Percentiles rank a stretch among this genome's conserved stretches.
Evolutionary conservation across 1,140 invertebrate genomes (phyloP).

Genomic region (Callitettix versicolor): DNA sequence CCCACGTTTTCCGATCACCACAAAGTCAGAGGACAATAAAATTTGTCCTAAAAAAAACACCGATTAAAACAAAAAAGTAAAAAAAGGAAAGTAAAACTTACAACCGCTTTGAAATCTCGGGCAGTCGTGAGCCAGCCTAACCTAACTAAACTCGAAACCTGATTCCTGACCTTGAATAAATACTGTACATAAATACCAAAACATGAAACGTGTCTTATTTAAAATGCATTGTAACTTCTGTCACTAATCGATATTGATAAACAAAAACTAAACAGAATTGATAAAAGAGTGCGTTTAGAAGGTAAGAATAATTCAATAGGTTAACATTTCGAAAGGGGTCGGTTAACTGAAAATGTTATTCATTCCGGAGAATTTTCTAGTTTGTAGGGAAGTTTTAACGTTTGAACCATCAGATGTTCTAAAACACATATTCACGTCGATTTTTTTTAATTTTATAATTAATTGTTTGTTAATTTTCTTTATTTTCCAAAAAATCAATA

Average conservation of each 20-base stretch:
- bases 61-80: background rate
- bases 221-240: conserved; percentile 4
- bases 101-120: background rate
- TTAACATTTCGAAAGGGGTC: background rate
- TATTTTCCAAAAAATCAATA: too few species aligned
- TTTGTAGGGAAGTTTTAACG: background rate
- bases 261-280: background rate
- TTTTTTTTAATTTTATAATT: too few species aligned
- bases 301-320: background rate
- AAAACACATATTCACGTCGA: too few species aligned
- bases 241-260: background rate
- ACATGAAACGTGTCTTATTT: conserved; percentile 10
- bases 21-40: background rate
- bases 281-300: background rate
- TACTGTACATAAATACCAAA: background rate
- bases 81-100: background rate
- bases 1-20: too few species aligned
- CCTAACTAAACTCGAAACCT: background rate
- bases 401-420: too few species aligned
- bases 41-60: background rate
- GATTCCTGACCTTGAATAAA: conserved; percentile 1
- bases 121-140: conserved; percentile 4
- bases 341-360: background rate
- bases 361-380: background rate
- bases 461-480: too few species aligned